Conservation (phyloP, 2,797 vertebrate species). For the Lindbergichthys nudifrons region DNA sequence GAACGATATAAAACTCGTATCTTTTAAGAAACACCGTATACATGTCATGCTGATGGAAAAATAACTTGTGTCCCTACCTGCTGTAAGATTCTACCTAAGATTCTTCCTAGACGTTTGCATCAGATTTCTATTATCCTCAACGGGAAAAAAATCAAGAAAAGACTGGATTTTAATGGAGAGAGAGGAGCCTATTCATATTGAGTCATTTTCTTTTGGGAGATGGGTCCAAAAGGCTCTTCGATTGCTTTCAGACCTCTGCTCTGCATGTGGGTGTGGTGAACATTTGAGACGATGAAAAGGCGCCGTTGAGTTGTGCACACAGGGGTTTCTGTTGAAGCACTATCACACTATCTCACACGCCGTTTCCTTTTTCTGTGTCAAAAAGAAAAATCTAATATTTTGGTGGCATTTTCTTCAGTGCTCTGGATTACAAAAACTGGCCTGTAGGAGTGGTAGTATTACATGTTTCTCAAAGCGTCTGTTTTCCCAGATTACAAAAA, state of each 20-base stretch:
- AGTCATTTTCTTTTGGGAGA: neutral
- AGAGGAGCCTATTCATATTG: conserved; percentile 4
- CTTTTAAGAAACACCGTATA: no score
- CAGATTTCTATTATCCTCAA: neutral
- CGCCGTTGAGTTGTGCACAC: neutral
- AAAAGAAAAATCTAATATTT: neutral
- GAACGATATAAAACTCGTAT: no score
- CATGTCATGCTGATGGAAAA: neutral
- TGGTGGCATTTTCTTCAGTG: neutral
- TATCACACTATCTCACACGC: neutral
- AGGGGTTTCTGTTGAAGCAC: neutral
- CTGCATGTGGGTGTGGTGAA: neutral
- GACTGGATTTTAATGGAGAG: neutral
- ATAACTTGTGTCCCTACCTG: neutral
- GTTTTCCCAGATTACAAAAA: neutral
- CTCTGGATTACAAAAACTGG: neutral
- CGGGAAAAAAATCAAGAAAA: neutral
- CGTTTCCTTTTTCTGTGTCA: neutral
- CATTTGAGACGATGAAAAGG: conserved; percentile 15
- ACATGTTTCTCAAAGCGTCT: neutral
- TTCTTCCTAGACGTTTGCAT: conserved; percentile 1
- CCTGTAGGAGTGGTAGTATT: neutral
- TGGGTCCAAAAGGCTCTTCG: conserved; percentile 19
- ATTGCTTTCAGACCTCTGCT: conserved; percentile 27
- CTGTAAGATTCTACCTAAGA: neutral